Base-by-base conservation (phyloP, 2,797 vertebrate genomes). In the Cyprinodon diabolis region DNA sequence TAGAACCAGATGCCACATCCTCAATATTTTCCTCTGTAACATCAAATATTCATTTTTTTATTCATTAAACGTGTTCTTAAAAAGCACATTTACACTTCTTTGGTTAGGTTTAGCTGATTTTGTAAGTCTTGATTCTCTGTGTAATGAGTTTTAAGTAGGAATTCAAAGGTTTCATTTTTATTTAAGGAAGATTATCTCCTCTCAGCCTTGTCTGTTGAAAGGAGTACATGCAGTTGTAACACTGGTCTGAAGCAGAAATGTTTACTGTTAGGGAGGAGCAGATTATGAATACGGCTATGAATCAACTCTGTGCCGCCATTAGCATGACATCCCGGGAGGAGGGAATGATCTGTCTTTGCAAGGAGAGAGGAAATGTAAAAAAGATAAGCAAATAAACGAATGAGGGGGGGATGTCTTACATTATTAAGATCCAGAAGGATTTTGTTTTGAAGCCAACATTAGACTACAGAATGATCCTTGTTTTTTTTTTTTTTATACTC, bases 201-300 rank as follows among this genome's bases (percentile, higher is more conserved):
- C 67, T 71, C 19, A 21, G 37, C 14, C 63, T 66, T 17, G 56
- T 75, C 57, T 69, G 21, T 14, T 8, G 49, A 69, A 69, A n/a
- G n/a, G 30, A 72, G 35, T 15, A 47, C 30, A 5, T 69, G 66
- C 23, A 55, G 56, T 68, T 2, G 15, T 75, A 47, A 37, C 45
- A 0, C 68, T 43, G 10, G 43, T 74, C 58, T 58, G 57, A 30
- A 69, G 60, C 25, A 76, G 66, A 77, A 66, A 78, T 86, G 80
- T 89, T 88, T 87, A 83, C 73, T 76, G 57, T 84, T 63, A 0
- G 70, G 84, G 79, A 85, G 80, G 79, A 88, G 80, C 75, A 75
- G 58, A 60, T 85, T 57, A 74, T 79, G 78, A 86, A 76, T 67
- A 74, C 71, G 19, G 66, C 43, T 52, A 49, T 81, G 71, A 87